These are phyloP conservation scores for Hystrix brachyura DNA, from an alignment of 2,113 vertebrate species.

Conservation along the genomic window DNA sequence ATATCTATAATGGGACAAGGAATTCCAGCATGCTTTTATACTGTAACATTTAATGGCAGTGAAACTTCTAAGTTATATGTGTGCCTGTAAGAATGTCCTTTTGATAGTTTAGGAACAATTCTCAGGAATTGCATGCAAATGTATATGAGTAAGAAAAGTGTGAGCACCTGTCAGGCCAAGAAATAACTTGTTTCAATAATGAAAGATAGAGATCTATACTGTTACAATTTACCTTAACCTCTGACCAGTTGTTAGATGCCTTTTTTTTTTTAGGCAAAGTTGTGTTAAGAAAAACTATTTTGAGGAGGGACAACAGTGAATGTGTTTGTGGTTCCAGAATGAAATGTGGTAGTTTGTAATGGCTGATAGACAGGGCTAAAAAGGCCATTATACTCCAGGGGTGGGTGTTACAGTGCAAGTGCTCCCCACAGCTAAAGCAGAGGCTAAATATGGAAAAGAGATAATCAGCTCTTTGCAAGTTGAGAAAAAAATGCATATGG, in stretches of 20 bases:
- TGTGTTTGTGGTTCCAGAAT: not conserved
- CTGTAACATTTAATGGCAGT: not conserved
- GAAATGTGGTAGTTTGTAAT: not conserved
- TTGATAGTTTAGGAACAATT: constrained; percentile 10
- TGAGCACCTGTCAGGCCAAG: not conserved
- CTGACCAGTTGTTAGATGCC: not conserved
- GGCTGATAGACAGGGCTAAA: not conserved
- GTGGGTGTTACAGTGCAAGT: not conserved
- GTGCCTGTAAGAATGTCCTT: not conserved
- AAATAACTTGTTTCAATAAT: not conserved
- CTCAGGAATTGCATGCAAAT: not conserved
- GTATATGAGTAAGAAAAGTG: not conserved
- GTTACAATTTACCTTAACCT: not conserved
- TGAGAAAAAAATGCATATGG: not conserved
- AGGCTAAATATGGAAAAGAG: not conserved
- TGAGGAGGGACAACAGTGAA: not conserved
- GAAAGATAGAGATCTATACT: not conserved
- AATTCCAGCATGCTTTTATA: constrained; percentile 33
- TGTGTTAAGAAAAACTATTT: not conserved
- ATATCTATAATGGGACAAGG: not conserved
- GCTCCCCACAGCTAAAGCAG: not conserved
- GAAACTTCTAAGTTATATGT: constrained; percentile 45
- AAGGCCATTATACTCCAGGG: not conserved
- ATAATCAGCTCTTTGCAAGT: not conserved
- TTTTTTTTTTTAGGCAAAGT: not conserved